phyloP scores from a whole-genome alignment of 2,888 invertebrate genomes.

The Oxycera nigricornis region DNA sequence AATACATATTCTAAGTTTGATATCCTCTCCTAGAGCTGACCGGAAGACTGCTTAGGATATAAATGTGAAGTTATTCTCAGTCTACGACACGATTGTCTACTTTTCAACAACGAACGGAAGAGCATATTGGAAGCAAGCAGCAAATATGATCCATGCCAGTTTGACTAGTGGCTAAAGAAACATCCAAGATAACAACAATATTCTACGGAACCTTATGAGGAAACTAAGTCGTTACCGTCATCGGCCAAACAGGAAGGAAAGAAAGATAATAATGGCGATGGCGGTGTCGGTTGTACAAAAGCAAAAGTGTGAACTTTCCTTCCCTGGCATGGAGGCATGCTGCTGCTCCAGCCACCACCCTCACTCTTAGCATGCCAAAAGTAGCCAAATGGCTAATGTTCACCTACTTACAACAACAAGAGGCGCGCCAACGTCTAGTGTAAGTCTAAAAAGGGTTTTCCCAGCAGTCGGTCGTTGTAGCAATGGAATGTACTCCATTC shows the following conservation, averaged over 20 bases:
- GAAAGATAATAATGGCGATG: background rate
- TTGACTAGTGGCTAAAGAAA: background rate
- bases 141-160: background rate
- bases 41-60: too few relatives aligned
- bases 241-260: background rate
- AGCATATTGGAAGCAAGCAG: too few relatives aligned
- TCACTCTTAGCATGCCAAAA: slow-evolving; percentile 7
- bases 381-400: slow-evolving; percentile 29
- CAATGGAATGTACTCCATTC: slow-evolving; percentile 13
- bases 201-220: background rate
- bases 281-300: background rate
- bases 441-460: slow-evolving; percentile 49
- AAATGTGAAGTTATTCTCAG: too few relatives aligned
- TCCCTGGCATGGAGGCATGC: background rate
- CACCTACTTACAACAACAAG: slow-evolving; percentile 14
- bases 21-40: too few relatives aligned
- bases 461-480: slow-evolving; percentile 31
- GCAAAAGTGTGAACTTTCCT: background rate
- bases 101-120: too few relatives aligned
- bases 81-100: too few relatives aligned
- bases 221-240: background rate
- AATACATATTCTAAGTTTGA: too few relatives aligned
- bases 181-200: background rate
- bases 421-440: slow-evolving; percentile 49
- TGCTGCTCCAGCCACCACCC: background rate